Evolutionary conservation across 2,888 invertebrate species (phyloP), one percentile per base, ranked within the genome.

Genomic region (Schizaphis graminum): DNA sequence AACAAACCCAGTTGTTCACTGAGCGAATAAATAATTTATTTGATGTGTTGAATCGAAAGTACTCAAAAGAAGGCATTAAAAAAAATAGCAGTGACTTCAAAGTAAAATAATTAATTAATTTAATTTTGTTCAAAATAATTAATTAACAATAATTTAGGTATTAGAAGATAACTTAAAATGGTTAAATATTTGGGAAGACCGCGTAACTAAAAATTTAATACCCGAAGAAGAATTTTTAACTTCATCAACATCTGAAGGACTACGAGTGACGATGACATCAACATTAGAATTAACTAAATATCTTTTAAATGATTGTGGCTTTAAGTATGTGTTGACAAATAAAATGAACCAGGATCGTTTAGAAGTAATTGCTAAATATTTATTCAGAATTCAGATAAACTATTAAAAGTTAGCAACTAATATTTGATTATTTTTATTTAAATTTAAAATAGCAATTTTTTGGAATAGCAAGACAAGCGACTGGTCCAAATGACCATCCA

Each of bases 371-470:
- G 26, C 57, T 24, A 57, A 77, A 84, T 84, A 84, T 24, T 41
- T 84, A 41, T 77, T 57, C 26, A 77, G 35, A 84, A 41, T 2
- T n/a, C n/a, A n/a, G 16, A 84, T n/a, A 24, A 57, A n/a, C n/a
- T n/a, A n/a, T 57, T 57, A 57, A 24, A 57, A 57, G 26, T 84
- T 84, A 35, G 21, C 24, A 84, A 84, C 5, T 84, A 41, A 84
- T 84, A 35, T 41, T 84, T 84, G 84, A 57, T 57, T 57, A 5
- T 84, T 35, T 77, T 77, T 77, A 13, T 77, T 57, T 57, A 4
- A 57, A 57, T n/a, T 77, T 77, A n/a, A 77, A 57, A 57, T 77
- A 77, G 77, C 77, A 77, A 35, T 77, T n/a, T 77, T 77, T 77
- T 35, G 77, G 77, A 35, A 77, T 35, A n/a, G 13, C 35, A 11